Conservation (phyloP, 2,888 invertebrate genomes). For the Scaptomyza reducta region DNA sequence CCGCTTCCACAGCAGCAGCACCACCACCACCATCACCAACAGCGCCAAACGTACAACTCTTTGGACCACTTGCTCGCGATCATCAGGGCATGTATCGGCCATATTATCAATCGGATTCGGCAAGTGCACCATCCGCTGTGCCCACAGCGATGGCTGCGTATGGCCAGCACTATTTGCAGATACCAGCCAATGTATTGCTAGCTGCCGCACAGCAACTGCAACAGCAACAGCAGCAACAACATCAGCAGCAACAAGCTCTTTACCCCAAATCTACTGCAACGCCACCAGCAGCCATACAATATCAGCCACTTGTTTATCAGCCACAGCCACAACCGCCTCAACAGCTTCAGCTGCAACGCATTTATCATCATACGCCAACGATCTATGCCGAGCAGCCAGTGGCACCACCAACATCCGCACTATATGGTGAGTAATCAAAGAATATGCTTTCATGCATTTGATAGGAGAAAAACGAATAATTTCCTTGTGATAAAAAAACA, state of each 20-base stretch:
- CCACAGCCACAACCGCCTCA: constrained; percentile 2
- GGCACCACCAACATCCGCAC: constrained; percentile 17
- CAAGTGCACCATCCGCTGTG: constrained; percentile 36
- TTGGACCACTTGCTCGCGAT: constrained; percentile 76
- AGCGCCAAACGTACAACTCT: constrained; percentile 49
- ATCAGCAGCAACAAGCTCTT: constrained; percentile 50
- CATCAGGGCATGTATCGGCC: constrained; percentile 74
- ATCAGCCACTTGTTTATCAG: constrained; percentile 54
- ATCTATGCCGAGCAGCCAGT: constrained; percentile 49
- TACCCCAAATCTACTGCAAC: constrained; percentile 47
- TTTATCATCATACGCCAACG: constrained; percentile 43
- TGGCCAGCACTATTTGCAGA: constrained; percentile 68
- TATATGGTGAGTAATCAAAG: constrained; percentile 49
- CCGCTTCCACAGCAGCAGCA: constrained; percentile 16
- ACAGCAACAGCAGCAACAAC: constrained; percentile 56
- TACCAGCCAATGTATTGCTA: constrained; percentile 66
- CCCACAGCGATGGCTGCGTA: constrained; percentile 40
- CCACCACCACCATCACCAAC: constrained; percentile 27
- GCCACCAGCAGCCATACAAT: constrained; percentile 15
- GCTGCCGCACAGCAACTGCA: constrained; percentile 71
- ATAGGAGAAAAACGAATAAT: too few species aligned
- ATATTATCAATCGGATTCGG: constrained; percentile 55
- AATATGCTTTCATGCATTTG: too few species aligned
- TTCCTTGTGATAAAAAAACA: too few species aligned
- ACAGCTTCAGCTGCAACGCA: constrained; percentile 39